Conservation (phyloP, 1,140 invertebrate species). For the Centruroides sculpturatus region DNA sequence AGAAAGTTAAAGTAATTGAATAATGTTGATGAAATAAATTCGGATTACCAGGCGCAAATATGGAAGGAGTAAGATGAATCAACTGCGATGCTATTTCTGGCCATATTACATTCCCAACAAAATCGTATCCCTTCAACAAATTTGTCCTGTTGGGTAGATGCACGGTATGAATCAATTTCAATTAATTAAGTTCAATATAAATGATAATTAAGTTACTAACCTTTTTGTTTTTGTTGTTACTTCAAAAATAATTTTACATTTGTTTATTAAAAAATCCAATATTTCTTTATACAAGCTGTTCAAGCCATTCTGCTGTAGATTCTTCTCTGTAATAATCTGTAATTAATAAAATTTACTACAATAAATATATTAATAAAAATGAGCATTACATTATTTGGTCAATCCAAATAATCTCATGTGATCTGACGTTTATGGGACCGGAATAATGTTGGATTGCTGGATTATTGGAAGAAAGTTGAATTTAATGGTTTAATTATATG, state of each 20-base stretch:
- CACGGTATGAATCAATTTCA: too few relatives aligned
- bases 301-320: constrained; percentile 52
- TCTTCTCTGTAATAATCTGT: constrained; percentile 52
- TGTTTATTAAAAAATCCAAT: constrained; percentile 47
- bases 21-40: constrained; percentile 49
- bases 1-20: constrained; percentile 58
- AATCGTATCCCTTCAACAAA: constrained; percentile 35
- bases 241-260: constrained; percentile 25
- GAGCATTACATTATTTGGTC: too few relatives aligned
- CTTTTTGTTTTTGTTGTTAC: constrained; percentile 20
- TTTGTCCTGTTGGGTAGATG: too few relatives aligned
- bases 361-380: background rate
- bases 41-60: constrained; percentile 83
- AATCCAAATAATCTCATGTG: too few relatives aligned
- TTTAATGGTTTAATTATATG: too few relatives aligned
- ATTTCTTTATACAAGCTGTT: constrained; percentile 57
- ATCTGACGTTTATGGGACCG: too few relatives aligned
- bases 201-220: background rate
- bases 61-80: constrained; percentile 55
- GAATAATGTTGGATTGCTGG: too few relatives aligned
- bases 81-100: constrained; percentile 58
- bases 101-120: constrained; percentile 79
- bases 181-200: too few relatives aligned
- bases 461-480: too few relatives aligned
- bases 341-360: background rate